Conservation (phyloP, 35 echinoderm and acorn worm genomes). For the Ophioderma brevispina region DNA sequence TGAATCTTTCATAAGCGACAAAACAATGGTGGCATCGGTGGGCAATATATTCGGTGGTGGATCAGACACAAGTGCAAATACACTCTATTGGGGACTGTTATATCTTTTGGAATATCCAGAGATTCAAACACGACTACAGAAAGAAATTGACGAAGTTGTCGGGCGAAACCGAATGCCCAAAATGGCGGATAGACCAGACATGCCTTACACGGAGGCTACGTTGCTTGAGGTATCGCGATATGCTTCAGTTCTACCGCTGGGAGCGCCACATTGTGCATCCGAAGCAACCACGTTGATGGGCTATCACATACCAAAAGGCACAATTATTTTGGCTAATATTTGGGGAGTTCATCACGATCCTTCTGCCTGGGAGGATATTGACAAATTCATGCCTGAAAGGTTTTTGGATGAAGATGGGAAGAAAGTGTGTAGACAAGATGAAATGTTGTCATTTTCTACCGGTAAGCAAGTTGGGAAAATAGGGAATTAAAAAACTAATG, state of each 20-base stretch:
- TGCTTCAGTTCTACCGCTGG: constrained; percentile 33
- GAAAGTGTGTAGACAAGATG: not conserved
- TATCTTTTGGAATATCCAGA: constrained; percentile 59
- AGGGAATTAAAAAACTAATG: too few species aligned
- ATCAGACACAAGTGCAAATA: constrained; percentile 58
- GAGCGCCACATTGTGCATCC: constrained; percentile 58
- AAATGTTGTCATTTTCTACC: constrained; percentile 25
- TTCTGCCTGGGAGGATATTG: constrained; percentile 20
- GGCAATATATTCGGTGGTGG: constrained; percentile 24
- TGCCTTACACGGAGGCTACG: constrained; percentile 72
- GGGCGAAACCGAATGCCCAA: constrained; percentile 45
- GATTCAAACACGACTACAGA: constrained; percentile 50
- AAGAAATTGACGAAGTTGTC: constrained; percentile 82
- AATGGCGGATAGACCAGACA: constrained; percentile 34
- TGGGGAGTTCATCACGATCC: constrained; percentile 29
- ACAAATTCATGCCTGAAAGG: constrained; percentile 51
- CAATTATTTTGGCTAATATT: constrained; percentile 9
- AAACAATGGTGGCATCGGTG: not conserved
- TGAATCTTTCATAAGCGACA: not conserved
- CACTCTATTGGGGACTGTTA: constrained; percentile 67
- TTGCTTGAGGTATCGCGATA: constrained; percentile 56
- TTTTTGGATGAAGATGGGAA: constrained; percentile 46
- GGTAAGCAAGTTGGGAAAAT: too few species aligned
- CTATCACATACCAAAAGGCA: constrained; percentile 26
- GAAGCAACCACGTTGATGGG: constrained; percentile 33